Conservation (phyloP, 2,888 invertebrate genomes). For the Suillia variegata region DNA sequence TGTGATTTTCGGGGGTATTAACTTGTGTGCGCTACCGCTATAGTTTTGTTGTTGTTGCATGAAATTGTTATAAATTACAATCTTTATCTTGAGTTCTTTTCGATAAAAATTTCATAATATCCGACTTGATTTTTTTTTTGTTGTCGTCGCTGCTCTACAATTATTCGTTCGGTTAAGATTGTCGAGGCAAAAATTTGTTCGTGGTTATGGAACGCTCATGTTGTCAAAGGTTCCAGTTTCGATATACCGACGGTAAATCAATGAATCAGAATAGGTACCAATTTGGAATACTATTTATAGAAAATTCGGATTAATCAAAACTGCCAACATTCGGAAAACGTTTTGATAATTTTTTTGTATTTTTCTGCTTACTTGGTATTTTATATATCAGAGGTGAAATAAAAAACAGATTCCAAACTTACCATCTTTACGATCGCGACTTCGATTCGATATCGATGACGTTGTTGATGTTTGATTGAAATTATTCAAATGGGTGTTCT, state of each 20-base stretch:
- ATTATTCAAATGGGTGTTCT: conserved; percentile 71
- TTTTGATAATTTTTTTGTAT: too few relatives aligned
- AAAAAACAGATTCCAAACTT: too few relatives aligned
- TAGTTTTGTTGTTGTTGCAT: conserved; percentile 19
- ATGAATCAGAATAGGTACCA: too few relatives aligned
- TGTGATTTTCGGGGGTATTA: conserved; percentile 14
- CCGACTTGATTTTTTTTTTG: background rate
- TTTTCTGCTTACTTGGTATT: too few relatives aligned
- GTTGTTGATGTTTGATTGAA: conserved; percentile 69
- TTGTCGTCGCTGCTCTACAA: background rate
- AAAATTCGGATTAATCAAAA: too few relatives aligned
- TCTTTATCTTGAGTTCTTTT: conserved; percentile 29
- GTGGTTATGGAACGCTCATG: background rate
- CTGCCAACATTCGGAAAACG: too few relatives aligned
- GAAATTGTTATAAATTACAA: conserved; percentile 32
- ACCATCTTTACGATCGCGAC: conserved; percentile 66
- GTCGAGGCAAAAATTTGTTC: too few relatives aligned
- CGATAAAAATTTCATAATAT: conserved; percentile 15
- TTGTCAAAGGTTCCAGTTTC: background rate
- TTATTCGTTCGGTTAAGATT: too few relatives aligned
- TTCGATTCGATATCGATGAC: conserved; percentile 72
- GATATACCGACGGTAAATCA: background rate
- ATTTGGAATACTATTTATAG: too few relatives aligned
- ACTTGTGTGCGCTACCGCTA: conserved; percentile 15
- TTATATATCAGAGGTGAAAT: too few relatives aligned